These are phyloP conservation scores for Epinephelus awoara DNA, from an alignment of 2,797 vertebrate species.

Conservation along the genomic window DNA sequence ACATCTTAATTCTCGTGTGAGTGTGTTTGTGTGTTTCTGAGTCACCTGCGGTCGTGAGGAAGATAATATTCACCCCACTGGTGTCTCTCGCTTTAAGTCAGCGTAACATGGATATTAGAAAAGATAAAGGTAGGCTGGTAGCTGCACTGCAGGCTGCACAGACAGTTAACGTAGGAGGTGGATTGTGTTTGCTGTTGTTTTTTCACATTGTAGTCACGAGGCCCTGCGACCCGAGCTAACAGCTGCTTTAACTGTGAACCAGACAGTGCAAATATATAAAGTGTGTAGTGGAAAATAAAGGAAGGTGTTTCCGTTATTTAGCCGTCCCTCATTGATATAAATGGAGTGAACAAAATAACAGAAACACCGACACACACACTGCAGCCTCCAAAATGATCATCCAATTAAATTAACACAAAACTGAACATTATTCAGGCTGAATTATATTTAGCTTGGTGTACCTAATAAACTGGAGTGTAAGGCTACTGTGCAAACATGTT, in stretches of 20 bases:
- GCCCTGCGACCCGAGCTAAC: not conserved
- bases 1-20: slow-evolving; percentile 72
- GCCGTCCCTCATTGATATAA: not conserved
- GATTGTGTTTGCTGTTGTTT: not conserved
- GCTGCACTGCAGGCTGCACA: not conserved
- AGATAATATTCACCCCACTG: slow-evolving; percentile 65
- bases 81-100: slow-evolving; percentile 68
- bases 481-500: not conserved
- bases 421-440: not conserved
- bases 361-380: not conserved
- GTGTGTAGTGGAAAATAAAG: slow-evolving; percentile 9
- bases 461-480: not conserved
- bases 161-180: not conserved
- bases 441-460: too few relatives aligned
- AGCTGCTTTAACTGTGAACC: not conserved
- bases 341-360: not conserved
- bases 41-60: slow-evolving; percentile 74
- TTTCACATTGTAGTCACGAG: not conserved
- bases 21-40: slow-evolving; percentile 74
- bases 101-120: slow-evolving; percentile 55
- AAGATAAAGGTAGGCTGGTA: slow-evolving; percentile 25
- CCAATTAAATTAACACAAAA: not conserved
- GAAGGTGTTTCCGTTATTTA: not conserved
- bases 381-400: not conserved
- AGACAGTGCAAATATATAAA: not conserved